Evolutionary conservation across 1,140 invertebrate species (phyloP).

Genomic region (Teleogryllus occipitalis): DNA sequence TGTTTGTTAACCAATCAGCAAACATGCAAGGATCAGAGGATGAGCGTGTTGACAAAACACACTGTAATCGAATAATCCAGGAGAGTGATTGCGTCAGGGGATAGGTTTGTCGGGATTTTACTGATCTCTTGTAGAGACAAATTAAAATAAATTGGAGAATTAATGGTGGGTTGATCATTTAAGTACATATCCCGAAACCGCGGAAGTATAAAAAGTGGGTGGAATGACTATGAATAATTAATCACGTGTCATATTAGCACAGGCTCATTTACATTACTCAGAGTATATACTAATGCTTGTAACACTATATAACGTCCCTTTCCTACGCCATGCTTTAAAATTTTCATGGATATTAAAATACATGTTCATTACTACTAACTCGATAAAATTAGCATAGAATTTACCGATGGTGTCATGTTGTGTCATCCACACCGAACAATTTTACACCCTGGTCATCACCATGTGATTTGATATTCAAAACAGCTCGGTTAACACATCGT

Average conservation of each 20-base stretch:
- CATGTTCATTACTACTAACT: neutral
- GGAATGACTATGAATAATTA: neutral
- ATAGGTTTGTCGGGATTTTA: neutral
- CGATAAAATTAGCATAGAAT: neutral
- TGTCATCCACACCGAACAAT: constrained; percentile 3
- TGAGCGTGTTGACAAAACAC: too few species aligned
- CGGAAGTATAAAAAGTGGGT: neutral
- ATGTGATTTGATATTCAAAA: constrained; percentile 6
- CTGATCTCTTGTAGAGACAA: neutral
- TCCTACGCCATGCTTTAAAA: neutral
- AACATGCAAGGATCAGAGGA: too few species aligned
- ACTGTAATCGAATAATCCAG: too few species aligned
- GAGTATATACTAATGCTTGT: neutral
- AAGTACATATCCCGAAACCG: neutral
- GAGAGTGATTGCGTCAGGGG: neutral
- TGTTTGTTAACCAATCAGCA: too few species aligned
- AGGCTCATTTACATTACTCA: neutral
- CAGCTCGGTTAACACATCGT: constrained; percentile 3
- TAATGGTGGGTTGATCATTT: neutral
- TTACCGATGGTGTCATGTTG: neutral
- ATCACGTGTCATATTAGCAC: neutral
- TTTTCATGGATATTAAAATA: constrained; percentile 6
- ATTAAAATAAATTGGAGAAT: neutral
- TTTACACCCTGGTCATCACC: neutral
- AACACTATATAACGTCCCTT: neutral